Conservation (phyloP, 1,140 invertebrate species). For the Acromyrmex charruanus region DNA sequence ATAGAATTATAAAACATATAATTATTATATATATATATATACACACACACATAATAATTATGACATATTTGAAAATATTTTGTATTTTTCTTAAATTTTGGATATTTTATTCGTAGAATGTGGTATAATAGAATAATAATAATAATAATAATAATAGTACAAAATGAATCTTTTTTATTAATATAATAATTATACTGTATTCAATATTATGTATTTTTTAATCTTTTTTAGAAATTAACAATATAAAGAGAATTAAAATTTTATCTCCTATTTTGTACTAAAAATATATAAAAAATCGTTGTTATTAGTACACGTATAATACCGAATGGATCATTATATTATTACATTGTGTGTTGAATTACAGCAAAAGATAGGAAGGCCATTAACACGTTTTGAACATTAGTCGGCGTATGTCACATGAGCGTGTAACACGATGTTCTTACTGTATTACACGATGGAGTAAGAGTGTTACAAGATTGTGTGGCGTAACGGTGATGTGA, state of each 20-base stretch:
- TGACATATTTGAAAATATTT: background rate
- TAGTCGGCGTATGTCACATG: conserved; percentile 62
- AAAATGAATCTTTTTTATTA: background rate
- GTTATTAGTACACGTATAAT: background rate
- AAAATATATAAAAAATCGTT: background rate
- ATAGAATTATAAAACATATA: background rate
- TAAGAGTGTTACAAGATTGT: conserved; percentile 61
- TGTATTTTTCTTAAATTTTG: background rate
- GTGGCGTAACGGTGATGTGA: conserved; percentile 41
- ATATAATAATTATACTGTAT: background rate
- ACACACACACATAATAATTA: background rate
- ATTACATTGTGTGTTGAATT: background rate
- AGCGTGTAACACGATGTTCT: conserved; percentile 70
- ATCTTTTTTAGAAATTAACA: background rate
- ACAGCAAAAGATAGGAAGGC: background rate
- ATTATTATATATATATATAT: background rate
- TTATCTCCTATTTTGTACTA: background rate
- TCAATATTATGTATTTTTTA: background rate
- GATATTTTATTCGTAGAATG: background rate
- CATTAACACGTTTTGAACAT: conserved; percentile 48
- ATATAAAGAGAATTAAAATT: background rate
- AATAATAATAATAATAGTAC: background rate
- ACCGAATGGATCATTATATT: background rate
- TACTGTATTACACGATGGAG: conserved; percentile 65
- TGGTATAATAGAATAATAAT: no score